Base-by-base conservation (phyloP, 2,113 vertebrate genomes). In the Pungitius pungitius region DNA sequence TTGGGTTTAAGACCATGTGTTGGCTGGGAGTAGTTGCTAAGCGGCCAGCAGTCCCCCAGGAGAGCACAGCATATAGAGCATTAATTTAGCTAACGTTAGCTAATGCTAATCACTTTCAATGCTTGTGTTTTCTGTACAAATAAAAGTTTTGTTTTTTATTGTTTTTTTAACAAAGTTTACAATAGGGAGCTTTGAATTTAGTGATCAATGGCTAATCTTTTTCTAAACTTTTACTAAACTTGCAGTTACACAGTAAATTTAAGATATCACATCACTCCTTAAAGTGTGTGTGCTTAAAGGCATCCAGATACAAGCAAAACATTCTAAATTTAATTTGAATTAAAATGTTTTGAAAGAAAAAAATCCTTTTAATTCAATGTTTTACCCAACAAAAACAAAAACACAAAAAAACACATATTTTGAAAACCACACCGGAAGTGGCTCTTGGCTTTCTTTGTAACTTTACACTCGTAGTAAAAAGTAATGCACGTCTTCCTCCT, bases 351-450 rank as follows among this genome's bases (percentile, higher is more conserved):
- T 30, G n/a, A 47, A 47, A n/a, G 26, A 7, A 63, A 14, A 54
- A 30, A 2, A 30, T 30, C 4, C 22, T 22, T 51, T 37, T 39
- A 2, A 5, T 7, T 24, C 12, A 17, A 6, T 1, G 58, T 42
- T 42, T 59, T 70, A 35, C 6, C 22, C 20, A 26, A 17, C 43
- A n/a, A 30, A 26, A 7, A 0, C 0, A 11, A 49, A n/a, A 30
- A 26, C 4, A 0, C 0, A 11, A 49, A n/a, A 30, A 26, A 7
- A 0, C 0, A 11, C 42, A 84, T 35, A 35, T 73, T 85, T 6
- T 84, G 88, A 77, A 87, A 71, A 22, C 2, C 0, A 0, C 7
- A 57, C 51, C 58, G 81, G 86, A 87, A 84, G 54, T 56, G 11
- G 0, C 1, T 1, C 8, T 3, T 26, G 3, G 24, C 0, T 4